These are phyloP conservation scores for Panagrolaimus sp. DNA, from an alignment of 1,140 invertebrate species.

Conservation along the genomic window DNA sequence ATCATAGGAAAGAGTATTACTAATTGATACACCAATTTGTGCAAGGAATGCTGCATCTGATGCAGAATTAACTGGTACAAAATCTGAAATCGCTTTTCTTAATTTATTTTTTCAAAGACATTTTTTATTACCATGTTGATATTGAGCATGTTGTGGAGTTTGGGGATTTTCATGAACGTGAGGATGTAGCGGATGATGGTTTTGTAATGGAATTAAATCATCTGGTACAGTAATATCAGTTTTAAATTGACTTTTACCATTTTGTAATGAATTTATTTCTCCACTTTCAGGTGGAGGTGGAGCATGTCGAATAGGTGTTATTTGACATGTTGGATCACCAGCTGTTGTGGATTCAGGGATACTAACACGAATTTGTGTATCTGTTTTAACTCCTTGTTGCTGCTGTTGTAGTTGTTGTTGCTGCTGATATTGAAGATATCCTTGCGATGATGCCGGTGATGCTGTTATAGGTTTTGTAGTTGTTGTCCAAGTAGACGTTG, in stretches of 20 bases:
- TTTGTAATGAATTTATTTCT: not conserved
- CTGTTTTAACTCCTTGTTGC: not conserved
- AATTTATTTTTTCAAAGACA: not conserved
- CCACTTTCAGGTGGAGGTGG: slow-evolving; percentile 34
- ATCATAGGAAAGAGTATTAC: not conserved
- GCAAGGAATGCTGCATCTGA: slow-evolving; percentile 24
- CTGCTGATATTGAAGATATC: not conserved
- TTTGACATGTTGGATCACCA: slow-evolving; percentile 8
- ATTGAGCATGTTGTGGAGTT: slow-evolving; percentile 11
- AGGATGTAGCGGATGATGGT: slow-evolving; percentile 2
- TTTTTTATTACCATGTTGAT: not conserved
- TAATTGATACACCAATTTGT: slow-evolving; percentile 7
- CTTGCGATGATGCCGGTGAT: not conserved
- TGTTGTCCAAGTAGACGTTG: slow-evolving; percentile 3
- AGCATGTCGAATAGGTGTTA: slow-evolving; percentile 43
- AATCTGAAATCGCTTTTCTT: too few species aligned
- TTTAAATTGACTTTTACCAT: slow-evolving; percentile 31
- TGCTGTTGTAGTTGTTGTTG: not conserved
- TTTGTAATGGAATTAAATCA: slow-evolving; percentile 34
- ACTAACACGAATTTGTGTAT: slow-evolving; percentile 13
- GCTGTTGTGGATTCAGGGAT: not conserved
- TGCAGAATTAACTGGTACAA: not conserved
- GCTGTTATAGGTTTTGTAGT: not conserved
- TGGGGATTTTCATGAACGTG: slow-evolving; percentile 3
- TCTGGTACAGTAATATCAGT: slow-evolving; percentile 46